A percentile compares a stretch with the other conserved stretches of the same genome.
These are phyloP conservation scores for Amia ocellicauda DNA, from an alignment of 2,113 vertebrate genomes.

Conservation along the genomic window DNA sequence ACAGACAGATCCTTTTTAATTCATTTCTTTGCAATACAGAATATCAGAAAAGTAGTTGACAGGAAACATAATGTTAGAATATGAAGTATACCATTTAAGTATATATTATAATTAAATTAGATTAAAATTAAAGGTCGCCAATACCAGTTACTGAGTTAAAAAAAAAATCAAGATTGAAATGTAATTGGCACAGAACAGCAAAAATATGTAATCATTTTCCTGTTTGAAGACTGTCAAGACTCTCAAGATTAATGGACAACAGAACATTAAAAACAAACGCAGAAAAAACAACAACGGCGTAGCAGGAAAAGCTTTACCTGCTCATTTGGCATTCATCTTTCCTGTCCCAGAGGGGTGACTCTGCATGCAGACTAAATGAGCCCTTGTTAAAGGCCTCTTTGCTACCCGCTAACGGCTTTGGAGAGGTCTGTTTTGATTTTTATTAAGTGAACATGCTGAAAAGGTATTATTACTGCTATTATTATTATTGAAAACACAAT, in stretches of 20 bases:
- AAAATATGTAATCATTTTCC: too few species aligned
- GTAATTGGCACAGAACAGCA: too few species aligned
- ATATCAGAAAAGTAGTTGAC: too few species aligned
- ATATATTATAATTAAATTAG: not conserved
- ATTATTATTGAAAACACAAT: slow-evolving; percentile 1
- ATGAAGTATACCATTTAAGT: too few species aligned
- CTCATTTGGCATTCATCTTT: not conserved
- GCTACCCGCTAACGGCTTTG: not conserved
- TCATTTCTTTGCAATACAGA: slow-evolving; percentile 16
- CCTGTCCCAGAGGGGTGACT: not conserved
- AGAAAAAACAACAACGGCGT: not conserved
- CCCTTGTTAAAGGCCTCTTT: slow-evolving; percentile 1
- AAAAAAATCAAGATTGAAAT: too few species aligned
- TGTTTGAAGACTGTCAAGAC: too few species aligned
- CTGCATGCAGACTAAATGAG: slow-evolving; percentile 8
- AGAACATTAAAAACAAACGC: too few species aligned
- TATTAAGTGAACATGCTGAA: not conserved
- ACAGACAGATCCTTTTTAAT: slow-evolving; percentile 23
- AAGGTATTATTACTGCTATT: slow-evolving; percentile 11
- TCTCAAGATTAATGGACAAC: slow-evolving; percentile 14
- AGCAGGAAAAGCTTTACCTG: not conserved
- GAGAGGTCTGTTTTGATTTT: not conserved
- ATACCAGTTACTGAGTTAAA: too few species aligned
- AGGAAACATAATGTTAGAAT: too few species aligned
- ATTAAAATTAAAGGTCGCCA: too few species aligned